Conservation (phyloP, 2,797 vertebrate genomes). For the Cottoperca gobio region DNA sequence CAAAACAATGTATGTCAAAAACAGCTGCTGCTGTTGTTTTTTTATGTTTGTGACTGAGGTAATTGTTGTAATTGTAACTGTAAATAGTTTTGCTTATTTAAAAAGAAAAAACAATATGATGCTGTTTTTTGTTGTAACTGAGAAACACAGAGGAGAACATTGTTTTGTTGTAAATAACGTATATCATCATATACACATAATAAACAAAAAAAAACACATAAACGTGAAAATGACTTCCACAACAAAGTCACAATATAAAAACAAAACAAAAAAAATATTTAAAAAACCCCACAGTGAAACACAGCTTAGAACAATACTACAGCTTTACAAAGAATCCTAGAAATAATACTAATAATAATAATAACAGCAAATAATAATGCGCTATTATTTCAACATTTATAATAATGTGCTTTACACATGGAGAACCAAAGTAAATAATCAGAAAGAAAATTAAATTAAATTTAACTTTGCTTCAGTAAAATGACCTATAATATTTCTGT, state of each 20-base stretch:
- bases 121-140: neutral
- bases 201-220: neutral
- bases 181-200: neutral
- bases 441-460: neutral
- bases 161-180: too few relatives aligned
- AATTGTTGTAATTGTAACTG: neutral
- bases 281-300: too few relatives aligned
- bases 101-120: neutral
- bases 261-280: neutral
- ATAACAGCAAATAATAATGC: neutral
- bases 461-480: neutral
- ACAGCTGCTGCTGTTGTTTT: rapidly evolving
- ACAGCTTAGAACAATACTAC: neutral
- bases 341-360: neutral
- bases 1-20: rapidly evolving
- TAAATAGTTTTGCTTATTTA: too few relatives aligned
- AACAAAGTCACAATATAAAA: neutral
- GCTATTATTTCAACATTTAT: too few relatives aligned
- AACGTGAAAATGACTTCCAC: neutral
- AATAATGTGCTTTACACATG: neutral
- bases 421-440: neutral
- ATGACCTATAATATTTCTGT: rapidly evolving
- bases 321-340: neutral
- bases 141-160: too few relatives aligned
- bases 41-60: too few relatives aligned